Conservation (phyloP, 2,113 vertebrate genomes). For the Nibea albiflora region DNA sequence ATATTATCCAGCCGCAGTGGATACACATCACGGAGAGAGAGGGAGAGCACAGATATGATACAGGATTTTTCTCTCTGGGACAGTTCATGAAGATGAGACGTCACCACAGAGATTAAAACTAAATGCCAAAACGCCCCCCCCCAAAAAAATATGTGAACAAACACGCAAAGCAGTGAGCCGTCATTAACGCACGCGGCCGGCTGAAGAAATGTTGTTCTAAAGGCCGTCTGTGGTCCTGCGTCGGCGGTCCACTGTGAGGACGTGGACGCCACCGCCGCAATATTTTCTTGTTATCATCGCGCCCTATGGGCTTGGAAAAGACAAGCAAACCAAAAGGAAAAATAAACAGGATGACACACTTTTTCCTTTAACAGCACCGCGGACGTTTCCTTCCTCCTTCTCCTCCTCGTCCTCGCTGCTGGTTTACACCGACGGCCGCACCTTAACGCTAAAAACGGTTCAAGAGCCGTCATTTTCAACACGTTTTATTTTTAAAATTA, state of each 20-base stretch:
- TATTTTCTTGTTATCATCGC: slow-evolving; percentile 78
- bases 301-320: slow-evolving; percentile 69
- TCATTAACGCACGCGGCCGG: slow-evolving; percentile 68
- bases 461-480: too few species aligned
- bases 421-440: slow-evolving; percentile 32
- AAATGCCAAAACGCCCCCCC: too few species aligned
- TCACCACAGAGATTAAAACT: not conserved
- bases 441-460: not conserved
- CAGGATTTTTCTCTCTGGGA: slow-evolving; percentile 29
- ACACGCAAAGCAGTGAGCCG: slow-evolving; percentile 67
- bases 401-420: not conserved
- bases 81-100: slow-evolving; percentile 24
- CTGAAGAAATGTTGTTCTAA: slow-evolving; percentile 68
- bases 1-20: slow-evolving; percentile 80
- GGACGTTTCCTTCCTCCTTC: slow-evolving; percentile 10
- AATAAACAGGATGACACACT: slow-evolving; percentile 80
- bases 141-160: slow-evolving; percentile 53
- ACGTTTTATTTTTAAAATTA: too few species aligned
- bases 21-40: slow-evolving; percentile 52
- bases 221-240: slow-evolving; percentile 64
- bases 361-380: slow-evolving; percentile 61
- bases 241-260: slow-evolving; percentile 47
- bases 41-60: slow-evolving; percentile 42
- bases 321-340: slow-evolving; percentile 70
- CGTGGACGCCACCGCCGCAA: slow-evolving; percentile 52